Conservation (phyloP, 2,113 vertebrate species). For the Pollimyrus isidori region DNA sequence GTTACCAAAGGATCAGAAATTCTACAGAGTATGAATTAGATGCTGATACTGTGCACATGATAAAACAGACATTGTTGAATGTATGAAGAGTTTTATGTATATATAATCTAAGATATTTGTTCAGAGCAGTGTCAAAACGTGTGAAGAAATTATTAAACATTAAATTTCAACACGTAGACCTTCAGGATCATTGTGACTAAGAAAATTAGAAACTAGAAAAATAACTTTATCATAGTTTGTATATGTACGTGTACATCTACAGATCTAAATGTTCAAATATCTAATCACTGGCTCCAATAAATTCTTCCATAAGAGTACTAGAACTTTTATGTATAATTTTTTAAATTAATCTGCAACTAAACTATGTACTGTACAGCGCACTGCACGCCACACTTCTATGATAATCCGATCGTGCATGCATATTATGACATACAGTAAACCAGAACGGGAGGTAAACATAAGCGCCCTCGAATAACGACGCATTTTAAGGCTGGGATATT, state of each 20-base stretch:
- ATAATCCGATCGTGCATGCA: conserved; percentile 57
- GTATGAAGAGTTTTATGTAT: background rate
- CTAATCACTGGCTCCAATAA: background rate
- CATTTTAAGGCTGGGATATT: conserved; percentile 21
- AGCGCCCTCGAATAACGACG: conserved; percentile 15
- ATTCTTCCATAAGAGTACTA: background rate
- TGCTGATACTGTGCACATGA: background rate
- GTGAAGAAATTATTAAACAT: background rate
- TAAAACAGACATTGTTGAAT: background rate
- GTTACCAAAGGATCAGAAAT: background rate
- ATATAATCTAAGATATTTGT: background rate
- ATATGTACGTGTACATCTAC: background rate
- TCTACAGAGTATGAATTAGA: background rate
- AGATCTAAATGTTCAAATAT: background rate
- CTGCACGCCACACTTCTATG: conserved; percentile 17
- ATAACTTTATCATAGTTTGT: background rate
- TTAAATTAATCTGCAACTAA: background rate
- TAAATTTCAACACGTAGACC: background rate
- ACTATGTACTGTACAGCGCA: background rate
- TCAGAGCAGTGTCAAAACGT: background rate
- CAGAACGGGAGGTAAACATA: conserved; percentile 34
- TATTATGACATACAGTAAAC: conserved; percentile 34
- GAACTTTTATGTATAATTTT: background rate
- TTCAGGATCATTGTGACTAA: background rate
- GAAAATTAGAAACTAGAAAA: background rate